Conservation (phyloP, 2,888 invertebrate species). For the Andrena haemorrhoa region DNA sequence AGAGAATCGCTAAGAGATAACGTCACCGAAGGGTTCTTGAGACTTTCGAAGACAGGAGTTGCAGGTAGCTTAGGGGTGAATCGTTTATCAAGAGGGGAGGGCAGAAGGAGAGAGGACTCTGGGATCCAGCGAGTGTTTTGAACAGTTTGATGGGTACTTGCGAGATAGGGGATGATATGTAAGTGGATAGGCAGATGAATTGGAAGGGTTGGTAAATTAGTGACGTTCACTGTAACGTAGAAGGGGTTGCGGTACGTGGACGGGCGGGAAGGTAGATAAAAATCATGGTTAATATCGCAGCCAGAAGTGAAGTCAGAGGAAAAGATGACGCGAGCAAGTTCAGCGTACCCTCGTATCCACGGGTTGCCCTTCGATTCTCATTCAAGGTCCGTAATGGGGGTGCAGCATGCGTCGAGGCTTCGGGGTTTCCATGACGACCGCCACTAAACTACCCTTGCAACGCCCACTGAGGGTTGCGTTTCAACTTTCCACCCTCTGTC, state of each 20-base stretch:
- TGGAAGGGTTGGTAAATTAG: no score
- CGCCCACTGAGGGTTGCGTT: conserved; percentile 79
- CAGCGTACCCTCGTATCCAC: conserved; percentile 67
- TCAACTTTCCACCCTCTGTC: conserved; percentile 80
- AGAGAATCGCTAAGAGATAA: not conserved
- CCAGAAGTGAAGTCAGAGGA: conserved; percentile 30
- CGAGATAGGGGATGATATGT: no score
- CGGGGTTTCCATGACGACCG: conserved; percentile 84
- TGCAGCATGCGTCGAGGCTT: conserved; percentile 82
- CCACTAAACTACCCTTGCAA: conserved; percentile 84
- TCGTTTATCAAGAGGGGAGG: no score
- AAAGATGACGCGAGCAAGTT: conserved; percentile 64
- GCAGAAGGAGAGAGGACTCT: no score
- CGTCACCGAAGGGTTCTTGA: not conserved
- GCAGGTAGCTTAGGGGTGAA: no score
- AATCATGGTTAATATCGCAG: conserved; percentile 19
- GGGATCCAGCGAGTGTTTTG: no score
- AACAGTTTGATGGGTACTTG: no score
- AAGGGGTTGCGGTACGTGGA: no score
- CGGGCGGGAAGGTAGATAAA: not conserved
- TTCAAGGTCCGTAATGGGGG: conserved; percentile 84
- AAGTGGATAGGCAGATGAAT: no score
- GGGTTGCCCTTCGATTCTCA: conserved; percentile 83
- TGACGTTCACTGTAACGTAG: no score
- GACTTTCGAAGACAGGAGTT: no score